These are phyloP conservation scores for Arctia plantaginis DNA, from an alignment of 2,888 invertebrate genomes.

Conservation along the genomic window DNA sequence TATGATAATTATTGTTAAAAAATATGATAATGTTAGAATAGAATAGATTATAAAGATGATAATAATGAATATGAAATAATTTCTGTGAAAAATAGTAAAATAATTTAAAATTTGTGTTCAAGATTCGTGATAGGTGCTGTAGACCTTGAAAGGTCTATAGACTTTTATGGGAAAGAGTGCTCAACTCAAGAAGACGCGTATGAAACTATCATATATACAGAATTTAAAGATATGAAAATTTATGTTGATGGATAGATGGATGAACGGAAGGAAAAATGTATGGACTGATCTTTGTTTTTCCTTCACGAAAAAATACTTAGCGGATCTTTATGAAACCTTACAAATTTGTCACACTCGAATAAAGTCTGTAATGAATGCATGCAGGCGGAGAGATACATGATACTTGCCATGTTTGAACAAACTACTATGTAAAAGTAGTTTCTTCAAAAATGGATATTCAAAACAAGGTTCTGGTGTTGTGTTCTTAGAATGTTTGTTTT, in stretches of 20 bases:
- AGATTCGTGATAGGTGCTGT: background rate
- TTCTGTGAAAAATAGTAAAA: background rate
- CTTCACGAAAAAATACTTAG: too few relatives aligned
- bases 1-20: too few relatives aligned
- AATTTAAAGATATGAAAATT: too few relatives aligned
- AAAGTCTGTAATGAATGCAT: too few relatives aligned
- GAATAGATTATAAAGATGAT: background rate
- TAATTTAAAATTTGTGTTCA: background rate
- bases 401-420: background rate
- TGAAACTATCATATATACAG: too few relatives aligned
- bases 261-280: too few relatives aligned
- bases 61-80: background rate
- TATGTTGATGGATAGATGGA: too few relatives aligned
- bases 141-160: background rate
- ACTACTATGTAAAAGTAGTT: background rate
- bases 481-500: slow-evolving; percentile 47
- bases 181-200: background rate
- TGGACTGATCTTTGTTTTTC: too few relatives aligned
- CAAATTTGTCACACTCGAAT: too few relatives aligned
- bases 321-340: too few relatives aligned
- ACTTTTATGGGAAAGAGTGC: background rate
- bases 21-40: too few relatives aligned
- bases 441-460: background rate
- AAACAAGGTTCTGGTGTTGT: slow-evolving; percentile 4
- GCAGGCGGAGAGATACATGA: background rate